Evolutionary conservation across 2,797 vertebrate species (phyloP).

Genomic region (Bovichtus variegatus): DNA sequence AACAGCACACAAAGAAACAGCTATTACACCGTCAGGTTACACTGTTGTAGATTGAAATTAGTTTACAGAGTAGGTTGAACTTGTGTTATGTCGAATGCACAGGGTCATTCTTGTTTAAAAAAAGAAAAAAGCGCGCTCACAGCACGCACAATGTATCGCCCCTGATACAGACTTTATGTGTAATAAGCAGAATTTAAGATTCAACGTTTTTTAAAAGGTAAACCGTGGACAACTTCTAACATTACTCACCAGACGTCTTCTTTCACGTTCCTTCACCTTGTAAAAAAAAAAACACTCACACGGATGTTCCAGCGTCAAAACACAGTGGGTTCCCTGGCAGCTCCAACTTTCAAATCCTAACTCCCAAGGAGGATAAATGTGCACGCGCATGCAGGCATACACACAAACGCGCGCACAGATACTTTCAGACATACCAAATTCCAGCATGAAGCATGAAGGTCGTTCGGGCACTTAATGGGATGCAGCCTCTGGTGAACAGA

Average conservation of each 20-base stretch:
- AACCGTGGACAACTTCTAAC: neutral
- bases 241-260: slow-evolving; percentile 50
- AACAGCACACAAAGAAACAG: neutral
- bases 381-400: slow-evolving; percentile 5
- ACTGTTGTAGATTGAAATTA: neutral
- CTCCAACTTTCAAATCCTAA: slow-evolving; percentile 56
- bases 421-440: neutral
- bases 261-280: slow-evolving; percentile 15
- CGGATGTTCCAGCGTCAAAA: neutral
- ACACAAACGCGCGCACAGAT: neutral
- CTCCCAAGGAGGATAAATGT: neutral
- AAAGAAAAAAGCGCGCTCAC: neutral
- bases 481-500: neutral
- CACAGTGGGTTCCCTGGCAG: neutral
- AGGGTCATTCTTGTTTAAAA: neutral
- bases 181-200: neutral
- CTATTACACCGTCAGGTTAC: neutral
- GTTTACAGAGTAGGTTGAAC: accelerated
- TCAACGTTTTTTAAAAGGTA: neutral
- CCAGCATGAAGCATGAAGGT: neutral
- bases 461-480: accelerated
- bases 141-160: neutral
- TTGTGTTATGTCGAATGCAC: neutral
- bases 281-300: neutral
- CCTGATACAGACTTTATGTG: neutral